phyloP scores from a whole-genome alignment of 1,140 invertebrate genomes.

The Pectinophora gossypiella region DNA sequence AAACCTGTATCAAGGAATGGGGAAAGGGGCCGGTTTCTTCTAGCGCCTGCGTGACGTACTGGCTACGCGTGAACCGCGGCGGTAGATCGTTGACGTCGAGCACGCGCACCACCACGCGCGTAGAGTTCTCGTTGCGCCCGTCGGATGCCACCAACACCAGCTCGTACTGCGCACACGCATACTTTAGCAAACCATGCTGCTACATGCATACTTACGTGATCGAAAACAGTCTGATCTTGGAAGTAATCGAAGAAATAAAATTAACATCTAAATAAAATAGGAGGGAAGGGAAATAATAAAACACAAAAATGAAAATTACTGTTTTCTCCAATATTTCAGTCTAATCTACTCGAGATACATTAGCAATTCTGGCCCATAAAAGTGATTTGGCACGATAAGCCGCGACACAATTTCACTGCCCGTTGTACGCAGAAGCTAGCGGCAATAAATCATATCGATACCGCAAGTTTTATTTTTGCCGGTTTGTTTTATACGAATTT shows the following conservation, averaged over 20 bases:
- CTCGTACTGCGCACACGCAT: constrained; percentile 82
- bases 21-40: constrained; percentile 71
- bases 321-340: no score
- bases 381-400: background rate
- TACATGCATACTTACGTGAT: background rate
- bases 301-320: no score
- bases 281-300: no score
- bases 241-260: background rate
- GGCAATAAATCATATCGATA: constrained; percentile 23
- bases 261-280: no score
- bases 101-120: constrained; percentile 84
- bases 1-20: constrained; percentile 70
- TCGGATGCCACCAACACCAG: constrained; percentile 91
- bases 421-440: background rate
- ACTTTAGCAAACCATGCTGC: constrained; percentile 27
- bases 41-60: constrained; percentile 78
- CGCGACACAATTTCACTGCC: background rate
- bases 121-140: constrained; percentile 89
- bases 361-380: background rate
- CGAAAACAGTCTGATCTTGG: background rate
- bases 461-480: background rate
- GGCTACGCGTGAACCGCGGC: constrained; percentile 83
- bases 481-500: background rate
- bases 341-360: background rate
- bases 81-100: constrained; percentile 90